phyloP scores from a whole-genome alignment of 64 coral and sea anemone genomes.

The Hydrozoanthus tunicans region DNA sequence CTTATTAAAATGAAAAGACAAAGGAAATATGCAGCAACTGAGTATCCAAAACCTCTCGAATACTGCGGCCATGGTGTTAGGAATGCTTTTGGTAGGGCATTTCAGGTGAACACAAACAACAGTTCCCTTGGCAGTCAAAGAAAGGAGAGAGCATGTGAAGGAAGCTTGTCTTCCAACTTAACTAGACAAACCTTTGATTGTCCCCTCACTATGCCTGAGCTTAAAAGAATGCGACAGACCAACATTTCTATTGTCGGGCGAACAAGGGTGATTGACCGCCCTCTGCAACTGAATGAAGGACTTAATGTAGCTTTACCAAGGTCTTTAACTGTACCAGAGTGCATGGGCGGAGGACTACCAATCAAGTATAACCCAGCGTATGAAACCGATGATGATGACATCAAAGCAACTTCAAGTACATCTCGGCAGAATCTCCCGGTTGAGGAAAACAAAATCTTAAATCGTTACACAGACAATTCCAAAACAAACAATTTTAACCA shows the following conservation, averaged over 20 bases:
- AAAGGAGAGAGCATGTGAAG: not conserved
- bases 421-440: not conserved
- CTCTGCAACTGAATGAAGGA: constrained; percentile 6
- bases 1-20: not conserved
- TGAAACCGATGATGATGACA: constrained; percentile 31
- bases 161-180: too few species aligned
- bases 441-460: constrained; percentile 1
- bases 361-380: constrained; percentile 55
- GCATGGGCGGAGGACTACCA: not conserved
- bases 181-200: not conserved
- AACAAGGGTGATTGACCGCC: not conserved
- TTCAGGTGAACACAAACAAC: constrained; percentile 13
- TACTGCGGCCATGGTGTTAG: constrained; percentile 41
- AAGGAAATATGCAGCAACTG: constrained; percentile 3
- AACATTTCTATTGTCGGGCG: constrained; percentile 30
- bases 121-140: constrained; percentile 6
- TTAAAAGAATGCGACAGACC: constrained; percentile 55
- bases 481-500: not conserved
- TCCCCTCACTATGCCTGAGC: constrained; percentile 54
- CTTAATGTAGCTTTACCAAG: constrained; percentile 6
- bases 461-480: not conserved
- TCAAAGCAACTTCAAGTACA: not conserved
- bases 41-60: not conserved
- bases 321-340: constrained; percentile 53
- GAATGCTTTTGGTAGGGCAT: constrained; percentile 18